Base-by-base conservation (phyloP, 2,797 vertebrate species). In the Clarias laeviceps region DNA sequence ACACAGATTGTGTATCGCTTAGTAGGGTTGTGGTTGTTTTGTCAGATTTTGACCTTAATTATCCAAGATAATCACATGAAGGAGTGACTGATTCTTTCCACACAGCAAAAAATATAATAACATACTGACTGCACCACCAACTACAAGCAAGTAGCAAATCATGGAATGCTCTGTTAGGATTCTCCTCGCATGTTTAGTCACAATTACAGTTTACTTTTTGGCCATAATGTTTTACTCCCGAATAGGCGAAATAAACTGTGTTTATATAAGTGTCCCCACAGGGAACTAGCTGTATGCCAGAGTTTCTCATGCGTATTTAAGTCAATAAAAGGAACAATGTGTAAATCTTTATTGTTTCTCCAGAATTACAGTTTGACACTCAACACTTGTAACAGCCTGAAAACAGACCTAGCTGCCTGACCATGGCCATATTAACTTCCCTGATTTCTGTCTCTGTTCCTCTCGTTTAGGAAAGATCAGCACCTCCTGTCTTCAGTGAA, bases 401-500 rank as follows among this genome's bases (percentile, higher is more conserved):
- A 76, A 74, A 54, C 29, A 74, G 72, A 27, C 24, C n/a, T 20
- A 76, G 50, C 73, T 56, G n/a, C 56, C 50, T 20, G 27, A 34
- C 56, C 56, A 29, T 34, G 54, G 4, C 32, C 20, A 78, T 17
- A 15, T 78, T 15, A 62, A n/a, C 2, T 20, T 62, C 4, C 32
- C 27, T 12, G 20, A n/a, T 0, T 66, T 50, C 8, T 84, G 76
- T 54, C 22, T 79, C 74, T 66, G 84, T 37, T 59, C 87, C 9
- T 87, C 2, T 40, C 37, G 27, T 90, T 24, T 88, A 99, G 98
- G 94, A 99, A 99, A 89, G 98, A 99, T 90, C 98, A 99, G 85
- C 97, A 99, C 89, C 96, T 99, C 2, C 94, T 99, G 40, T 99
- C 98, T 0, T 97, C 98, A 0, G 97, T 99, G 80, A 99, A 99